Percentiles rank a stretch among this genome's conserved stretches.
These are phyloP conservation scores for Psophia crepitans DNA, from an alignment of 2,113 vertebrate species.

Conservation along the genomic window DNA sequence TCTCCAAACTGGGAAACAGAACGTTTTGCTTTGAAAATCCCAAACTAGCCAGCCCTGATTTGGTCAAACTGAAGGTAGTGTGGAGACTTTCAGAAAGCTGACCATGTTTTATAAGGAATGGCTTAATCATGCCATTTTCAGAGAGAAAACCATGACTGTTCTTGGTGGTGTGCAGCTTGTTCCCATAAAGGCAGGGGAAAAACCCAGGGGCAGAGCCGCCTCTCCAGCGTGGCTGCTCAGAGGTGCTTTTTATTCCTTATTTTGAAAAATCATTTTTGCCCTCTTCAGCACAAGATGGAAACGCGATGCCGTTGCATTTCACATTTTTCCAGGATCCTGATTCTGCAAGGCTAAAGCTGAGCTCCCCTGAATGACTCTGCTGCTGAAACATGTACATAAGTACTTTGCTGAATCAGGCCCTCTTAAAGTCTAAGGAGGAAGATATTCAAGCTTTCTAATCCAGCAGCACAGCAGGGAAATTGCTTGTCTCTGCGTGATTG, in stretches of 20 bases:
- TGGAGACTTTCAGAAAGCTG: not conserved
- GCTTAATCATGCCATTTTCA: not conserved
- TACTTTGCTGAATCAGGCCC: not conserved
- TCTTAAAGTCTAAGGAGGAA: not conserved
- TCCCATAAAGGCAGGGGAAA: not conserved
- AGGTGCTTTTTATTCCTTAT: not conserved
- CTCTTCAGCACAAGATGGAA: not conserved
- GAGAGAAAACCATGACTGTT: not conserved
- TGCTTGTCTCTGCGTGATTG: slow-evolving; percentile 1
- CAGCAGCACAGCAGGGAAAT: slow-evolving; percentile 16
- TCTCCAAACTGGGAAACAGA: not conserved
- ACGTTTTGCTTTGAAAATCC: not conserved
- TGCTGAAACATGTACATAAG: not conserved
- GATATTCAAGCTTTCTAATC: slow-evolving; percentile 1
- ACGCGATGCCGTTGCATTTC: not conserved
- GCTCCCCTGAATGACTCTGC: not conserved
- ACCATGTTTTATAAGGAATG: not conserved
- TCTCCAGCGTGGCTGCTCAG: not conserved
- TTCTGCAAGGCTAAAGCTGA: not conserved
- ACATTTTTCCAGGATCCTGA: not conserved
- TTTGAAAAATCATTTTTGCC: not conserved
- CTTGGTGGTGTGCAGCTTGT: not conserved
- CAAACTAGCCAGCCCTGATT: not conserved
- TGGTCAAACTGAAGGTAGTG: not conserved
- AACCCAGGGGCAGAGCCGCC: not conserved